These are phyloP conservation scores for Taurulus bubalis DNA, from an alignment of 2,113 vertebrate species.

Conservation along the genomic window DNA sequence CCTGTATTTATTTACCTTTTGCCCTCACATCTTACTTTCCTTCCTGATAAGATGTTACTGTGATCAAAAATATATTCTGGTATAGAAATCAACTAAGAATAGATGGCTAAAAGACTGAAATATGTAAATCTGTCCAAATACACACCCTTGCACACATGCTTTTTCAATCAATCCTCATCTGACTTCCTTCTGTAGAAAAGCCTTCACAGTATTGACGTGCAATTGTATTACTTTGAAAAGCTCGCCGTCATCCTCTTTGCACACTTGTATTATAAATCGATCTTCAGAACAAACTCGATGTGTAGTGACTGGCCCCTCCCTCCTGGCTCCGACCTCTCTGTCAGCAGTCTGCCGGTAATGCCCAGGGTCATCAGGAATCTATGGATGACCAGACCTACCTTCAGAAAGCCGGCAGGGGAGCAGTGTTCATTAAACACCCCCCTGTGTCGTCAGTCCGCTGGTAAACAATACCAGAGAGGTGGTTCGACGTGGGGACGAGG, in stretches of 20 bases:
- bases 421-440: conserved; percentile 71
- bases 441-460: conserved; percentile 48
- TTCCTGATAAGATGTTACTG: neutral
- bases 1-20: conserved; percentile 26
- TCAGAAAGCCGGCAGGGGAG: conserved; percentile 58
- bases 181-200: conserved; percentile 21
- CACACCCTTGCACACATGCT: neutral
- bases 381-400: conserved; percentile 57
- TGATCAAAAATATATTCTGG: neutral
- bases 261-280: conserved; percentile 38
- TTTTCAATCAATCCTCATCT: neutral
- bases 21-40: neutral
- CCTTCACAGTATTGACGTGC: conserved; percentile 11
- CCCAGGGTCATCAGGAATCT: conserved; percentile 61
- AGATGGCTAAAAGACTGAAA: neutral
- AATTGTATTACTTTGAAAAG: conserved; percentile 20
- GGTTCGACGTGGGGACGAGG: conserved; percentile 52
- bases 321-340: conserved; percentile 50
- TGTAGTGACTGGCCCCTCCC: conserved; percentile 35
- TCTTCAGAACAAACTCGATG: conserved; percentile 42
- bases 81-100: neutral
- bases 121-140: neutral
- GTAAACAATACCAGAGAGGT: conserved; percentile 70
- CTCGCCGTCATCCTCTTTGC: conserved; percentile 15
- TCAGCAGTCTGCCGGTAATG: conserved; percentile 53